Percentiles rank a stretch among this genome's conserved stretches.
These are phyloP conservation scores for Meandrina meandrites DNA, from an alignment of 92 coral and sea anemone genomes.

Conservation along the genomic window DNA sequence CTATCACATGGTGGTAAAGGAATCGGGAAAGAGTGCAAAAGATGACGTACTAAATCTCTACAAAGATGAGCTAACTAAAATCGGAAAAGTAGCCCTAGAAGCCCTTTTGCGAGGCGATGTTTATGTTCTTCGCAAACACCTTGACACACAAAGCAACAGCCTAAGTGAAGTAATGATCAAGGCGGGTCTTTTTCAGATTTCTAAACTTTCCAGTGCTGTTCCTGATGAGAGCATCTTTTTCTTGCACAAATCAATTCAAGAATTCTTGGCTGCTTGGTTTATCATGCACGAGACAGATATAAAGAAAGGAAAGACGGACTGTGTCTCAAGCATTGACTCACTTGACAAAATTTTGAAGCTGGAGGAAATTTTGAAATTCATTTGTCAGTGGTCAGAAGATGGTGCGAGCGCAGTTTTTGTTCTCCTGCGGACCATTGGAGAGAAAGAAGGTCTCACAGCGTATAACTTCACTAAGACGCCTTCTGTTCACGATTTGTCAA, in stretches of 20 bases:
- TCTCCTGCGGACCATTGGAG: background rate
- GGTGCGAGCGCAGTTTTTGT: background rate
- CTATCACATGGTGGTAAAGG: background rate
- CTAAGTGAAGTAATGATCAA: too few relatives aligned
- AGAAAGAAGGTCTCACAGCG: conserved; percentile 19
- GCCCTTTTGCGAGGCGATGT: background rate
- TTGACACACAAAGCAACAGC: too few relatives aligned
- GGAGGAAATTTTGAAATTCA: background rate
- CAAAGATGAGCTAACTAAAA: background rate
- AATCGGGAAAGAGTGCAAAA: too few relatives aligned
- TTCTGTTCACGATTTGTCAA: background rate
- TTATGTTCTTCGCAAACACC: too few relatives aligned
- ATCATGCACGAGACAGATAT: background rate
- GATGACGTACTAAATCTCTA: background rate
- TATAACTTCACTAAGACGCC: background rate
- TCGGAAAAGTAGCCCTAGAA: background rate
- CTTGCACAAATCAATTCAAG: background rate
- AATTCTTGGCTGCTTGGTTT: background rate
- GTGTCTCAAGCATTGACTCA: background rate
- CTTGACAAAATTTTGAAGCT: background rate
- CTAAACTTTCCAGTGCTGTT: background rate
- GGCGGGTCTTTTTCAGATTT: background rate
- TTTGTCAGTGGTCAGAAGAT: background rate
- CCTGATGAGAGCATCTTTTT: background rate
- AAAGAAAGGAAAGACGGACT: background rate